Evolutionary conservation across 2,888 invertebrate species (phyloP), one percentile per base, ranked within the genome.

Genomic region (Isotomurus palustris): DNA sequence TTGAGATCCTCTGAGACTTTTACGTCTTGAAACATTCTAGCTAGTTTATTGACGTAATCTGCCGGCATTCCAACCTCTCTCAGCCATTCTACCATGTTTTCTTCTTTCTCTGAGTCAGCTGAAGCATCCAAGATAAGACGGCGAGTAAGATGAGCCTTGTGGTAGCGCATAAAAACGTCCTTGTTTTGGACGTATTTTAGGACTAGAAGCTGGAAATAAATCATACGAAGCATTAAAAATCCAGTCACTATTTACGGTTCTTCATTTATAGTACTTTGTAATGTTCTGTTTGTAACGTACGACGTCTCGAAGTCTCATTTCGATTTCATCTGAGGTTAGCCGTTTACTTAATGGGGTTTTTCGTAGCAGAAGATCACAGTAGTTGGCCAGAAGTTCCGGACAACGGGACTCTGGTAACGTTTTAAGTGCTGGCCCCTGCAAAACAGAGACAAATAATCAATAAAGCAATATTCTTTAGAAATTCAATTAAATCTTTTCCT

Each of bases 151-250:
- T 99, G 97, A 45, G 94, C 95, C 77, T 99, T 97, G 77, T 99
- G 96, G 77, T 95, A 99, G 69, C 96, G 82, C 97, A 99, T 99
- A 76, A 99, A 99, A 27, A 99, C 96, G 80, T 99, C 99, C 77
- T 99, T 99, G 78, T 97, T 99, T 76, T 92, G 91, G 69, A 99
- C 94, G 78, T 99, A 99, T 77, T 99, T 99, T 67, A 99, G 81
- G 67, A 99, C 95, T 75, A 99, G 80, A 66, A 99, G 78, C 80
- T 79, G 72, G 25, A 74, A 74, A 21, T n/a, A n/a, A n/a, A n/a
- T n/a, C n/a, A 12, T 10, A n/a, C n/a, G n/a, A n/a, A n/a, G n/a
- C n/a, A n/a, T n/a, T n/a, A n/a, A n/a, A n/a, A n/a, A n/a, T n/a
- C n/a, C n/a, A n/a, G n/a, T n/a, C n/a, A n/a, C n/a, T n/a, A n/a